Base-by-base conservation (phyloP, 2,888 invertebrate species). In the Eupithecia inturbata region DNA sequence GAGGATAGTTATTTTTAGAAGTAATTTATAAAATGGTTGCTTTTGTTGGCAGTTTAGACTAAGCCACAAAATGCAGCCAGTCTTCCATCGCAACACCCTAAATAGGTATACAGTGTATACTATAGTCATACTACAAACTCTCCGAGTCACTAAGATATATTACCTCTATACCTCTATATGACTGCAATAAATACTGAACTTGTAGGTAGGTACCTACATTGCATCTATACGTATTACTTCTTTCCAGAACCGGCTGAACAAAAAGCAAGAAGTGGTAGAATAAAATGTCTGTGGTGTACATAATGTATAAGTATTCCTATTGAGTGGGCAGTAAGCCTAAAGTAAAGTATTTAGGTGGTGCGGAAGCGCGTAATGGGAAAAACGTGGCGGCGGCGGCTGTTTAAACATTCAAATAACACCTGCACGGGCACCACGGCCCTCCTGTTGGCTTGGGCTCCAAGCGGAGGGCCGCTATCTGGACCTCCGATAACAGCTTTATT, bases 341-440 rank as follows among this genome's bases (percentile, higher is more conserved):
- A 64, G 36, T 76, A 80, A 76, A 71, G 72, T 72, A 75, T 70
- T 72, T 72, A 72, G 70, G 70, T n/a, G 60, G 36, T 22, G 10
- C 26, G 63, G 70, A 73, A 72, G 72, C 66, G 70, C 71, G 77
- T 80, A 80, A 80, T 80, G 80, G 78, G 78, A 78, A 79, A 80
- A 80, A 80, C 79, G 79, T 78, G 77, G 76, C 63, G 77, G 72
- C 75, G 77, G 76, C 63, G 77, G 72, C 75, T 76, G 77, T 79
- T 81, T 82, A 82, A 82, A 80, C 77, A 82, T 81, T 81, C 77
- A 80, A 81, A 79, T 78, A 70, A 75, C 79, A 82, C 82, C 81
- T 81, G 80, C 69, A 7, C 36, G 36, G 36, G 5, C 60, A 2
- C 33, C 28, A 16, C 26, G 63, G 36, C 7, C 22, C 10, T 12